Percentiles rank a stretch among this genome's conserved stretches.
Evolutionary conservation across 2,888 invertebrate species (phyloP).

Genomic region (Nemoura dubitans): DNA sequence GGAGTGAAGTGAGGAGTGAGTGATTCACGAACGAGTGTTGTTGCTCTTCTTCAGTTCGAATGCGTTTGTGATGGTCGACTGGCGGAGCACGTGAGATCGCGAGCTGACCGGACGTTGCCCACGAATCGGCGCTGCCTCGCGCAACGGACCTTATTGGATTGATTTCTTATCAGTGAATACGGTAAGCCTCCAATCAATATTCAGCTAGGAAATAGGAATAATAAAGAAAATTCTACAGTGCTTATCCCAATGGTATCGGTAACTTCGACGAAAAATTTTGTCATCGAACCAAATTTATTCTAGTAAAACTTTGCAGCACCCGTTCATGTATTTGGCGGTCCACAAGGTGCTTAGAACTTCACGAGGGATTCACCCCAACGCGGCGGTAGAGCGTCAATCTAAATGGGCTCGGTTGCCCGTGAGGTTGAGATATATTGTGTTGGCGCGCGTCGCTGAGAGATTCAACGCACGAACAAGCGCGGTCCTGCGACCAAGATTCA

Average conservation of each 20-base stretch:
- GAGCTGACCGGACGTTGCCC: neutral
- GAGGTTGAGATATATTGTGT: neutral
- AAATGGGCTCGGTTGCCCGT: neutral
- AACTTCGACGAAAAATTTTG: neutral
- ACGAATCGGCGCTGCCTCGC: neutral
- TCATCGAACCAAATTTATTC: neutral
- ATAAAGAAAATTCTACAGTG: neutral
- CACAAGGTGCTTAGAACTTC: neutral
- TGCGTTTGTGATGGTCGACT: neutral
- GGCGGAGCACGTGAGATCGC: neutral
- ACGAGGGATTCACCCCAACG: neutral
- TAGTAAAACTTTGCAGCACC: neutral
- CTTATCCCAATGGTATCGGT: neutral
- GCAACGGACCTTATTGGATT: slow-evolving; percentile 9
- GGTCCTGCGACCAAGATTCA: neutral
- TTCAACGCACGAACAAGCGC: neutral
- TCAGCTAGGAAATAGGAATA: neutral
- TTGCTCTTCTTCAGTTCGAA: neutral
- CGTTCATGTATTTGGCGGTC: no score
- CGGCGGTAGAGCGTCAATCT: neutral
- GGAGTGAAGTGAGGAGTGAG: neutral
- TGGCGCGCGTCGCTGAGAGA: neutral
- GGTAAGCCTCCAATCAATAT: neutral
- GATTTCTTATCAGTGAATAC: slow-evolving; percentile 8
- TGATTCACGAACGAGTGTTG: neutral